These are phyloP conservation scores for Dinoponera quadriceps DNA, from an alignment of 1,140 invertebrate genomes.

Conservation along the genomic window DNA sequence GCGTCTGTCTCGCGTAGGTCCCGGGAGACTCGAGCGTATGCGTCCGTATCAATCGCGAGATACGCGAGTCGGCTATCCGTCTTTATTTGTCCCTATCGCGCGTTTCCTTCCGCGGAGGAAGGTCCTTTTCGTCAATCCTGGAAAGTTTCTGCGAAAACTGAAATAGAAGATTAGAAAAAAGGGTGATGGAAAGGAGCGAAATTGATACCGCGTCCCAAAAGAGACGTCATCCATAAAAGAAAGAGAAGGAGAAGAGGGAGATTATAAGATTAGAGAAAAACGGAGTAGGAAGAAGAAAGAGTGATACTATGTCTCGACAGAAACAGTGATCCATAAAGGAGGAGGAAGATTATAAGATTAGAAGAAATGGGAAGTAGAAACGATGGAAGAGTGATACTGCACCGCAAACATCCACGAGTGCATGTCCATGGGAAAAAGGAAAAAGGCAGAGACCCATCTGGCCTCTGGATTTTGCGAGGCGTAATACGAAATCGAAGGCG, in stretches of 20 bases:
- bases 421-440: not conserved
- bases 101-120: not conserved
- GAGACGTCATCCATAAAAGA: constrained; percentile 9
- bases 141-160: constrained; percentile 5
- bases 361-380: too few relatives aligned
- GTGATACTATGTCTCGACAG: not conserved
- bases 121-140: constrained; percentile 35
- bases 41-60: constrained; percentile 76
- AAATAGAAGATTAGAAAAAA: constrained; percentile 26
- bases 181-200: not conserved
- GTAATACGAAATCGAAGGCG: not conserved
- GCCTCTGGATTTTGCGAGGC: not conserved
- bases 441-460: not conserved
- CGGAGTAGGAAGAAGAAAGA: not conserved
- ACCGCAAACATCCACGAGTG: too few relatives aligned
- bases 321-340: not conserved
- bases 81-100: constrained; percentile 37
- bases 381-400: too few relatives aligned
- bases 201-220: constrained; percentile 18
- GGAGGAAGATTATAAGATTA: too few relatives aligned
- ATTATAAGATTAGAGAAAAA: not conserved
- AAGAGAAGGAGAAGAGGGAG: too few relatives aligned
- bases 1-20: constrained; percentile 75
- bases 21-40: constrained; percentile 62
- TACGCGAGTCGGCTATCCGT: constrained; percentile 59